Conservation (phyloP, 2,113 vertebrate species). For the Epinephelus fuscoguttatus region DNA sequence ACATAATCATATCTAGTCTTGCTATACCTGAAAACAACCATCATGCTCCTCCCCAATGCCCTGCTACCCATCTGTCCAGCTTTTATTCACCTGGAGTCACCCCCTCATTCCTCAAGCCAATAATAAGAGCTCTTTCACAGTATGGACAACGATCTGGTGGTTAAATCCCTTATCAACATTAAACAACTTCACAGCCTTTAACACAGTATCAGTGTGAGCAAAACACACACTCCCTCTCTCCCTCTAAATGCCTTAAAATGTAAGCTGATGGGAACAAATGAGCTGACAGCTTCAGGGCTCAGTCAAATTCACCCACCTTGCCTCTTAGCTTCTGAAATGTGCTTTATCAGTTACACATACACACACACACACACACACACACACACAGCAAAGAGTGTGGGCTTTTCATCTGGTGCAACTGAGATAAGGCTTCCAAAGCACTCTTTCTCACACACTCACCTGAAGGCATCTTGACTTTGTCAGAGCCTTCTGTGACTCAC, state of each 20-base stretch:
- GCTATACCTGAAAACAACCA: not conserved
- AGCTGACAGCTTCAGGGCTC: conserved; percentile 48
- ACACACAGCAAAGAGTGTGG: conserved; percentile 8
- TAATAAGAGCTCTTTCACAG: not conserved
- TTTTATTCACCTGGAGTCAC: not conserved
- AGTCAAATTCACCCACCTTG: conserved; percentile 23
- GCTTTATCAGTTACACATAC: conserved; percentile 40
- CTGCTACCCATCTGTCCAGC: not conserved
- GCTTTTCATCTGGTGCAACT: not conserved
- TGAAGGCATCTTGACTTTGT: not conserved
- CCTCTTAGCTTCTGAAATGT: conserved; percentile 8
- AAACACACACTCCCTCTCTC: not conserved
- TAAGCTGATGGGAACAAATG: conserved; percentile 33
- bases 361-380: conserved; percentile 1
- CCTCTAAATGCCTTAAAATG: not conserved
- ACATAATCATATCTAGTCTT: not conserved
- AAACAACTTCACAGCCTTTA: conserved; percentile 1
- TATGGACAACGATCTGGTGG: not conserved
- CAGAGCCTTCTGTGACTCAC: not conserved
- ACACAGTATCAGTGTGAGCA: not conserved
- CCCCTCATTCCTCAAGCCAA: too few relatives aligned
- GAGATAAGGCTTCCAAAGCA: not conserved
- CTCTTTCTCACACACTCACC: conserved; percentile 5
- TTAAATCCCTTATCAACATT: not conserved
- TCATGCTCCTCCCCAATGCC: too few relatives aligned